Evolutionary conservation across 2,113 vertebrate species (phyloP).

Genomic region (Passer domesticus): DNA sequence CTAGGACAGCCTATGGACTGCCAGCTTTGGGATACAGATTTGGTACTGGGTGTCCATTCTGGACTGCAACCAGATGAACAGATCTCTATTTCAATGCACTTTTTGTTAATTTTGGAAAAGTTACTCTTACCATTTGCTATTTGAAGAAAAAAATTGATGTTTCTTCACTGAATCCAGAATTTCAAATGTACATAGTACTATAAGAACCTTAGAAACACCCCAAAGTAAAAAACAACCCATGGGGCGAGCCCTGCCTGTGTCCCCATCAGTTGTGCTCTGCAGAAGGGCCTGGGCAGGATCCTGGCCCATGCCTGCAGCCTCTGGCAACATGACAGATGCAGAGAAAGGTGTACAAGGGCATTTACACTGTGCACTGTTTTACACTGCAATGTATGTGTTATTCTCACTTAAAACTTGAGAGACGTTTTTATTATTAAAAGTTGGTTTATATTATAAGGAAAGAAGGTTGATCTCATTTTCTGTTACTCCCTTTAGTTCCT

Average conservation of each 20-base stretch:
- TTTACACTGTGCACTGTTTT: conserved; percentile 56
- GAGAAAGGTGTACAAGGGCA: not conserved
- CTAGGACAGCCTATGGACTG: not conserved
- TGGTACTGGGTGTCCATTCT: not conserved
- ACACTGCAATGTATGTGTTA: conserved; percentile 52
- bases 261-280: not conserved
- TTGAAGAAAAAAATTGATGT: not conserved
- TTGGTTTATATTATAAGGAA: conserved; percentile 65
- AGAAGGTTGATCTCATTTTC: conserved; percentile 12
- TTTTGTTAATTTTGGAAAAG: not conserved
- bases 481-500: not conserved
- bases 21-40: not conserved
- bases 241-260: not conserved
- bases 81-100: not conserved
- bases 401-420: conserved; percentile 48
- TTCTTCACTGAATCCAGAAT: not conserved
- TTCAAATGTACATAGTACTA: not conserved
- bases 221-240: fast-evolving
- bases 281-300: not conserved
- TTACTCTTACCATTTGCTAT: not conserved
- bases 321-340: not conserved
- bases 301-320: not conserved
- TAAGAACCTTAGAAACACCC: not conserved
- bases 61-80: not conserved
- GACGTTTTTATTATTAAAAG: conserved; percentile 73